Evolutionary conservation across 2,113 vertebrate species (phyloP), one percentile per base, ranked within the genome.

Genomic region (Lethenteron reissneri): DNA sequence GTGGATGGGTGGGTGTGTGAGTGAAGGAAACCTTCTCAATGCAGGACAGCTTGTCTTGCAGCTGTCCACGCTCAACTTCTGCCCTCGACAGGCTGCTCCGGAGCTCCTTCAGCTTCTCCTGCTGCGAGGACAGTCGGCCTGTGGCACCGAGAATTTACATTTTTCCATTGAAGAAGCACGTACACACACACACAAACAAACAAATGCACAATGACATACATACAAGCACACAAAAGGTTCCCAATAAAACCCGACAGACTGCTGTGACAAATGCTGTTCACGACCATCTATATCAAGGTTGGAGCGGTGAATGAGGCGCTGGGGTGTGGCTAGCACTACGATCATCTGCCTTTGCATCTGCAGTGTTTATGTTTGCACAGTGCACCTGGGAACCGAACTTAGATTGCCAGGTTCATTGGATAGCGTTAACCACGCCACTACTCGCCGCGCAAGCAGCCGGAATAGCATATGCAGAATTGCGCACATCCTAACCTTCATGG

Each of bases 21-120:
- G 41, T 41, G 41, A 41, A 41, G 41, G 41, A 41, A 41, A 41
- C 41, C 89, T 97, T 97, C 79, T 97, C 90, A 80, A 94, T 76
- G 74, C 88, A 85, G 2, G 87, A 84, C 57, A 88, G 81, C 72
- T 83, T 92, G 75, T 97, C 92, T 75, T 97, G 90, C 56, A 96
- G 78, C 69, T 89, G 86, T 70, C 91, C 86, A 81, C 95, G 96
- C 75, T 95, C 92, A 7, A 78, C 74, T 77, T 97, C 92, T 3
- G 81, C 74, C 80, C 89, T 94, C 73, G 85, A 80, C 79, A 92
- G 71, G 4, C 82, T 73, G 69, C 80, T 82, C 80, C 85, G 92
- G 72, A 82, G 84, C 77, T 81, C 87, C 76, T 83, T 88, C 3
- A 85, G 81, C 75, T 96, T 91, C 74, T 89, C 88, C 80, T 96